Percentiles rank a stretch among this genome's conserved stretches.
Conservation (phyloP, 2,113 vertebrate species). For the Xenopus tropicalis region DNA sequence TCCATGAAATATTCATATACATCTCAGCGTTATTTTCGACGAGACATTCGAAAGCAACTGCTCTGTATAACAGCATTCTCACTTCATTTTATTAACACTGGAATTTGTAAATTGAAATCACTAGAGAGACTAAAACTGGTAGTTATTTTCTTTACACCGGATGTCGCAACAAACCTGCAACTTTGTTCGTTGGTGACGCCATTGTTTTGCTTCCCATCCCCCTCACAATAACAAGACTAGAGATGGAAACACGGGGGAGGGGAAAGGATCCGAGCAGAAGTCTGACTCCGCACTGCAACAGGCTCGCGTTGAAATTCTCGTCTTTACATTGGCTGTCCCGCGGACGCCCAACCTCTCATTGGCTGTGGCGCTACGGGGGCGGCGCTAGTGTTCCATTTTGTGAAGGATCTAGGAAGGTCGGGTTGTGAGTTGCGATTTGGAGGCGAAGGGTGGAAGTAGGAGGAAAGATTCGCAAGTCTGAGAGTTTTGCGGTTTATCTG, state of each 20-base stretch:
- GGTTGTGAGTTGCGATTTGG: neutral
- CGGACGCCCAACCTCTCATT: neutral
- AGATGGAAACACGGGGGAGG: slow-evolving; percentile 31
- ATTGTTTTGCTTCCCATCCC: slow-evolving; percentile 29
- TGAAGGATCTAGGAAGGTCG: neutral
- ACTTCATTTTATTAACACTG: too few relatives aligned
- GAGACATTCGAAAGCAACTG: too few relatives aligned
- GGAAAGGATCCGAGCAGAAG: slow-evolving; percentile 4
- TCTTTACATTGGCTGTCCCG: slow-evolving; percentile 4
- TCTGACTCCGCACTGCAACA: slow-evolving; percentile 31
- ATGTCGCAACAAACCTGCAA: slow-evolving; percentile 23
- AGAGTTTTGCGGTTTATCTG: too few relatives aligned
- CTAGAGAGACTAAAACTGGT: too few relatives aligned
- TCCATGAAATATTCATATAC: too few relatives aligned
- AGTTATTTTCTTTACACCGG: neutral
- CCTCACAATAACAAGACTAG: slow-evolving; percentile 27
- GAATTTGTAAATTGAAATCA: too few relatives aligned
- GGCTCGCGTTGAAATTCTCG: neutral
- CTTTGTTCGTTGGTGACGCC: slow-evolving; percentile 4
- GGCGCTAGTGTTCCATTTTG: slow-evolving; percentile 9
- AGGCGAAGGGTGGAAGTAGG: neutral
- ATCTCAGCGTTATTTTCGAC: too few relatives aligned
- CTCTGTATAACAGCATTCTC: too few relatives aligned
- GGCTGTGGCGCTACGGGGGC: neutral
- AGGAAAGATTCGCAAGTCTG: neutral